Base-by-base conservation (phyloP, 1,140 invertebrate species). In the Drosophila pectinifera region DNA sequence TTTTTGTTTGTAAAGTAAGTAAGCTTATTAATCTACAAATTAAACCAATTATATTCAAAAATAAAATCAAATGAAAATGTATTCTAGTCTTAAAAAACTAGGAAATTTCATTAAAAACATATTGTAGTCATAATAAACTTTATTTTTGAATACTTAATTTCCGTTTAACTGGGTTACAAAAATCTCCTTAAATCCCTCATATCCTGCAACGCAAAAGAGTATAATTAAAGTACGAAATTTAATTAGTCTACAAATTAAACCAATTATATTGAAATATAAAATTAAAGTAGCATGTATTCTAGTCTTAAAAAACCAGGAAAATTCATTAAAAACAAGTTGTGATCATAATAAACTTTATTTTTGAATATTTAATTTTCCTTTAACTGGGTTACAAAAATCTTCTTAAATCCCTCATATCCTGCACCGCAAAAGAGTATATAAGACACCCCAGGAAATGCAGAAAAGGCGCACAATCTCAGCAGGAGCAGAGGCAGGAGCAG, bases 401-500 rank as follows among this genome's bases (percentile, higher is more conserved):
- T 5, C 28, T 8, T 4, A 6, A 16, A 5, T 11, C 5, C 13
- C 1, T n/a, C 1, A 8, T 3, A 16, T 11, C 11, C 16, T 14
- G 6, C 2, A 2, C 3, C 13, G 1, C 18, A 7, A 57, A 11
- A 46, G 24, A 18, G 48, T 70, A 56, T 13, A 8, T 2, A 55
- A 22, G 10, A 49, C 24, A 64, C 18, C 45, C 36, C 62, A 68
- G 26, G 22, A 28, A 61, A 24, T n/a, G 18, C 39, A 46, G 41
- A 46, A 58, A 76, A 34, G 41, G 53, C 14, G 36, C 34, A 26
- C 28, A 67, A 65, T 68, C 34, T 67, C 75, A 54, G 53, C 74
- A 53, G 53, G 22, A 57, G n/a, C n/a, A n/a, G n/a, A 72, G 22
- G 43, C 62, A 72, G 63, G 45, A 56, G 41, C 76, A 45, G 61